phyloP scores from a whole-genome alignment of 2,888 invertebrate genomes.

The Sarcophaga subvicina region DNA sequence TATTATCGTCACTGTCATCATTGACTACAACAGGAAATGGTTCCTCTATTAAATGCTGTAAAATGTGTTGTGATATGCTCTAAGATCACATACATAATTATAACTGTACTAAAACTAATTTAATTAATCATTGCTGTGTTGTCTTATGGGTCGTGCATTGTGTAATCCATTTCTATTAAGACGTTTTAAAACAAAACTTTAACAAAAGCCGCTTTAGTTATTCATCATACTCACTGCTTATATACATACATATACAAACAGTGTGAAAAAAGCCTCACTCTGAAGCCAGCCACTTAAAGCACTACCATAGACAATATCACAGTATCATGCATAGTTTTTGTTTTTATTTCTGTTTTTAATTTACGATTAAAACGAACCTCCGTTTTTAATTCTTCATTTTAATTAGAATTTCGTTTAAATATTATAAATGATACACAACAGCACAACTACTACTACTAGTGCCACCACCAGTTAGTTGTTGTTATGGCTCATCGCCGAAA shows the following conservation, averaged over 20 bases:
- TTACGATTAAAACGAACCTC: conserved; percentile 57
- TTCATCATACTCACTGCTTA: conserved; percentile 24
- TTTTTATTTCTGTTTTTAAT: conserved; percentile 34
- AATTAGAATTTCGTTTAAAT: conserved; percentile 71
- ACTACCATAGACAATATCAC: not conserved
- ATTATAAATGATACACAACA: conserved; percentile 6
- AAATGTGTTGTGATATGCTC: conserved; percentile 6
- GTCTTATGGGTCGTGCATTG: conserved; percentile 55
- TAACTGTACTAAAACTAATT: conserved; percentile 56
- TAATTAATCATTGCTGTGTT: conserved; percentile 50
- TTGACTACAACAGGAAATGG: conserved; percentile 66
- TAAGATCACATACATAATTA: conserved; percentile 15
- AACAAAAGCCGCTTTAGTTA: conserved; percentile 45
- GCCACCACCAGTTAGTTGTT: not conserved
- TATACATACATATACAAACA: conserved; percentile 7
- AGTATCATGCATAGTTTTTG: conserved; percentile 57
- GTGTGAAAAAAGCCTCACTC: conserved; percentile 45
- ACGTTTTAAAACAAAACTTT: conserved; percentile 22
- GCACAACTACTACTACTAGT: not conserved
- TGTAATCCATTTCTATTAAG: conserved; percentile 62
- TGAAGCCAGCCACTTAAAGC: not conserved
- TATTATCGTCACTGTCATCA: conserved; percentile 49
- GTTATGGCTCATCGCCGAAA: conserved; percentile 19
- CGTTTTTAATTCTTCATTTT: conserved; percentile 73
- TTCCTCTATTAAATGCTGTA: conserved; percentile 47